Evolutionary conservation across 2,797 vertebrate species (phyloP).

Genomic region (Otolemur crassicaudatus): DNA sequence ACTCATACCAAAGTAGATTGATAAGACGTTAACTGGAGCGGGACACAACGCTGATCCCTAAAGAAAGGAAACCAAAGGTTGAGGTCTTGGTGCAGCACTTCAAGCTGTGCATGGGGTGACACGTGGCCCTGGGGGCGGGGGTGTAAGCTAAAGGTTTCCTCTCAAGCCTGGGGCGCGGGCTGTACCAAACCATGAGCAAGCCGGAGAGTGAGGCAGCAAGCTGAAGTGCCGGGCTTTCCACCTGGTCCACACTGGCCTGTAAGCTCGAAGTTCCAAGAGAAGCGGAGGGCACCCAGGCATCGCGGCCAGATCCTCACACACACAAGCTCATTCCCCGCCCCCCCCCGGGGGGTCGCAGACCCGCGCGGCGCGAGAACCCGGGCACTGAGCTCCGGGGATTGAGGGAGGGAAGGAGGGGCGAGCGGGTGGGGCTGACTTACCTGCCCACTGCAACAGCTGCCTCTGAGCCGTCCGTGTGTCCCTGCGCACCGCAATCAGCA

Average conservation of each 20-base stretch:
- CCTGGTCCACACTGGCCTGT: conserved; percentile 5
- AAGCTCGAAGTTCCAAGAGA: neutral
- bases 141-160: conserved; percentile 53
- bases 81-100: conserved; percentile 10
- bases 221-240: neutral
- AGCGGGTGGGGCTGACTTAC: conserved; percentile 79
- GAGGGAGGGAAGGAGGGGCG: neutral
- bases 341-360: neutral
- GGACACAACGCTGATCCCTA: conserved; percentile 13
- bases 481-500: conserved; percentile 69
- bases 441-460: conserved; percentile 76
- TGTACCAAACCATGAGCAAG: neutral
- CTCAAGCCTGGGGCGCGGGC: neutral
- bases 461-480: conserved; percentile 66
- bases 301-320: neutral
- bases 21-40: neutral
- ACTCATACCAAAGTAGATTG: conserved; percentile 14
- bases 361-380: neutral
- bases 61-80: conserved; percentile 67
- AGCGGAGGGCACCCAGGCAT: neutral
- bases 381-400: neutral
- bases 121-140: conserved; percentile 69
- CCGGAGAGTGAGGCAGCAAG: neutral
- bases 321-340: neutral
- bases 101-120: conserved; percentile 44